These are phyloP conservation scores for Lithophane ornitopus DNA, from an alignment of 2,888 invertebrate species.

Conservation along the genomic window DNA sequence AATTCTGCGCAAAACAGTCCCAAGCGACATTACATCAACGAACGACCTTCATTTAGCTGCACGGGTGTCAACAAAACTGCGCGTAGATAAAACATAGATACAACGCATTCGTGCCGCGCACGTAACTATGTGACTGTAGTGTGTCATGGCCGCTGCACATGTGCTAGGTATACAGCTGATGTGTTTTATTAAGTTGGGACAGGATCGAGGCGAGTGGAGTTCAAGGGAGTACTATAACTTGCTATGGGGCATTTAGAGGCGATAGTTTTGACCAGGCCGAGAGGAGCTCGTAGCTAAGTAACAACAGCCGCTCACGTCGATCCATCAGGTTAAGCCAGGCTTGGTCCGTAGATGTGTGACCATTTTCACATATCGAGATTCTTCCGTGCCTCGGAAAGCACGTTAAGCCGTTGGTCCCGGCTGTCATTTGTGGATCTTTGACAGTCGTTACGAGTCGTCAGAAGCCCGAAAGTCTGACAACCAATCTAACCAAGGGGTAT, in stretches of 20 bases:
- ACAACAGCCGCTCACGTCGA: too few relatives aligned
- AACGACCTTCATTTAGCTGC: slow-evolving; percentile 48
- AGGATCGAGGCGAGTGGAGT: slow-evolving; percentile 28
- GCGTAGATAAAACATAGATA: slow-evolving; percentile 61
- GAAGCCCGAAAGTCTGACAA: too few relatives aligned
- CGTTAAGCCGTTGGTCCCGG: too few relatives aligned
- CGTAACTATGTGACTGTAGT: slow-evolving; percentile 44
- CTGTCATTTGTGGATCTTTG: too few relatives aligned
- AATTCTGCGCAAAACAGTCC: neutral
- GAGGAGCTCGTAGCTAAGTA: too few relatives aligned
- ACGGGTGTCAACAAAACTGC: slow-evolving; percentile 58
- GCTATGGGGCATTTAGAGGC: neutral
- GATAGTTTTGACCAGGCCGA: neutral
- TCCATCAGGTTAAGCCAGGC: too few relatives aligned
- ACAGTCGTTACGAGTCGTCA: too few relatives aligned
- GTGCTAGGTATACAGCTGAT: slow-evolving; percentile 59
- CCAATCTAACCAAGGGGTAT: too few relatives aligned
- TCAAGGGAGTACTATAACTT: slow-evolving; percentile 14
- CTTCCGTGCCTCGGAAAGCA: too few relatives aligned
- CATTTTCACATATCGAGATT: too few relatives aligned
- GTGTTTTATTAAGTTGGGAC: slow-evolving; percentile 30
- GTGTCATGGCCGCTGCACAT: slow-evolving; percentile 63
- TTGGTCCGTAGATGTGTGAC: too few relatives aligned
- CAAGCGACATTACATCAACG: slow-evolving; percentile 24
- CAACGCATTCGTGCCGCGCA: slow-evolving; percentile 39